A percentile compares a stretch with the other conserved stretches of the same genome.
These are phyloP conservation scores for Diachasma alloeum DNA, from an alignment of 1,140 invertebrate species.

Conservation along the genomic window DNA sequence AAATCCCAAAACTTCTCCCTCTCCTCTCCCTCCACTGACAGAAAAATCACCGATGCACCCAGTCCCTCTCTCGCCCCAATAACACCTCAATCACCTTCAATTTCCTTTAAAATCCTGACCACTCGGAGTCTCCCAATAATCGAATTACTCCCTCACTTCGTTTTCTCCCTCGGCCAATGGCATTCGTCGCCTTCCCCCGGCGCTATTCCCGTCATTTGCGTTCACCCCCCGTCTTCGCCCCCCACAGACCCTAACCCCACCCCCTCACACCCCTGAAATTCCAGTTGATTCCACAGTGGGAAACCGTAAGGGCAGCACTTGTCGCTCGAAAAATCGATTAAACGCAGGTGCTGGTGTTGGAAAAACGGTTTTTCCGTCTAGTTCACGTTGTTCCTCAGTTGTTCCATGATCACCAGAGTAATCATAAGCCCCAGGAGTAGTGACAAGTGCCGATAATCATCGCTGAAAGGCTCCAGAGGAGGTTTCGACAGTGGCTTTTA, in stretches of 20 bases:
- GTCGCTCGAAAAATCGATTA: conserved; percentile 54
- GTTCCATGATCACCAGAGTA: conserved; percentile 39
- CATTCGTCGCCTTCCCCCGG: background rate
- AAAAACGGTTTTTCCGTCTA: conserved; percentile 32
- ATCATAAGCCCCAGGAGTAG: conserved; percentile 33
- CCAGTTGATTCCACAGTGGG: background rate
- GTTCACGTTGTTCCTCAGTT: conserved; percentile 37
- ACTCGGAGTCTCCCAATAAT: background rate
- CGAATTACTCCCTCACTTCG: background rate
- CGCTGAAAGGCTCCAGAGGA: too few species aligned
- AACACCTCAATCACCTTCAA: background rate
- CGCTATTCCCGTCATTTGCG: background rate
- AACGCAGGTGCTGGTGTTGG: conserved; percentile 47
- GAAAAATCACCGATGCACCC: background rate
- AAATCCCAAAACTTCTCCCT: background rate
- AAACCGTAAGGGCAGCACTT: conserved; percentile 26
- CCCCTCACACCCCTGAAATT: background rate
- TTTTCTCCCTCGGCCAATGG: background rate
- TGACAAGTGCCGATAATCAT: conserved; percentile 43
- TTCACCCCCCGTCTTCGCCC: background rate
- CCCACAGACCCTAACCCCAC: background rate
- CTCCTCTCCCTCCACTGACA: background rate
- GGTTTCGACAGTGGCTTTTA: background rate
- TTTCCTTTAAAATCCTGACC: background rate
- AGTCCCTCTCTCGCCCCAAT: background rate